Percentiles rank a stretch among this genome's conserved stretches.
Evolutionary conservation across 2,113 vertebrate genomes (phyloP).

Genomic region (Nannobrachium achirus): DNA sequence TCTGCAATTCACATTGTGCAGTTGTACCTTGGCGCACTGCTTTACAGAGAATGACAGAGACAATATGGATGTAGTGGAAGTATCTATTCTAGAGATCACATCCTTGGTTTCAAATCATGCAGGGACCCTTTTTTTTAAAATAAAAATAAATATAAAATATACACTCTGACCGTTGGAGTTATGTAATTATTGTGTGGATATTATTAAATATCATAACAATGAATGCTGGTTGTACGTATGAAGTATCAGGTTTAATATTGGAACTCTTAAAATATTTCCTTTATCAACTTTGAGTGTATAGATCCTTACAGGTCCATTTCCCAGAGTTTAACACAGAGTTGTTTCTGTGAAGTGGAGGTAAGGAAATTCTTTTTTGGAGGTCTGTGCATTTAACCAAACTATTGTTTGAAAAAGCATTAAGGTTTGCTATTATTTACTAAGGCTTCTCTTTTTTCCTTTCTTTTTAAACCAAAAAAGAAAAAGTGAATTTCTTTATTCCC

Average conservation of each 20-base stretch:
- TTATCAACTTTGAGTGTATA: neutral
- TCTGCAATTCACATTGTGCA: constrained; percentile 60
- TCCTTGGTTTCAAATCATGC: constrained; percentile 62
- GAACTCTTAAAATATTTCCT: constrained; percentile 14
- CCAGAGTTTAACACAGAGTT: neutral
- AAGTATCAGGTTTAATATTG: constrained; percentile 40
- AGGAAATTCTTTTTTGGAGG: constrained; percentile 37
- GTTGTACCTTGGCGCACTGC: constrained; percentile 73
- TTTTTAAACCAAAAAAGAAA: constrained; percentile 31
- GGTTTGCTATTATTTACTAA: constrained; percentile 57
- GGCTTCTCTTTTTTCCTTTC: constrained; percentile 48
- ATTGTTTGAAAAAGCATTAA: constrained; percentile 39
- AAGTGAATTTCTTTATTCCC: constrained; percentile 50
- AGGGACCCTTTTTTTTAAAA: constrained; percentile 32
- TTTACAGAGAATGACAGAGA: constrained; percentile 51
- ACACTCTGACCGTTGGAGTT: constrained; percentile 18
- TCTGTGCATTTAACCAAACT: constrained; percentile 31
- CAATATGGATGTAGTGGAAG: constrained; percentile 25
- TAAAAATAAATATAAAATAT: constrained; percentile 25
- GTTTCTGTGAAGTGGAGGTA: constrained; percentile 47
- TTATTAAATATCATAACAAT: constrained; percentile 25
- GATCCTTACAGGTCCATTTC: neutral
- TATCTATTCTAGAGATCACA: constrained; percentile 48
- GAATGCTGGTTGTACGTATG: constrained; percentile 49
- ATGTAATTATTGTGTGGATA: constrained; percentile 28